Evolutionary conservation across 2,113 vertebrate genomes (phyloP), one percentile per base, ranked within the genome.

Genomic region (Thomomys bottae): DNA sequence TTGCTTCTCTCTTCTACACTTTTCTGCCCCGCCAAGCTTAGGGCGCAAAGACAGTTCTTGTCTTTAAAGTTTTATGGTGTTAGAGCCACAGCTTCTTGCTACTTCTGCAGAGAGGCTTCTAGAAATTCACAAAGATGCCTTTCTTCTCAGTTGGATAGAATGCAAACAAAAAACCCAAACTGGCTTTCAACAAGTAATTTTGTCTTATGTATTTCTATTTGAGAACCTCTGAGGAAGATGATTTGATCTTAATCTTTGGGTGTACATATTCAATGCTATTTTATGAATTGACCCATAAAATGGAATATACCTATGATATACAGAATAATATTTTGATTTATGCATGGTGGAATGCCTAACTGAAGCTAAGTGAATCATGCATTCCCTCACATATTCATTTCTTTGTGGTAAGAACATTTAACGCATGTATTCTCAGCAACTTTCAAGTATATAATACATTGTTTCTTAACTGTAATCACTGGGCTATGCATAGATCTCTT

Each of bases 101-200:
- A 36, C 18, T 80, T 82, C 34, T 66, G 18, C 23, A 85, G 66
- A 93, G 73, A 36, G 79, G 21, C 54, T 36, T 95, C 63, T 80
- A 75, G 78, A 93, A 83, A 67, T 32, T 80, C 20, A 68, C 2
- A 92, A 1, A 83, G n/a, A 83, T 75, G 36, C 3, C n/a, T 82
- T 42, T 49, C 17, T 84, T 81, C 59, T 73, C 77, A 88, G 38
- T 57, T 59, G 21, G 78, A 28, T 82, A 49, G 92, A 76, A 84
- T 38, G 36, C 61, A 87, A 94, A 68, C 5, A 82, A 67, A 66
- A 89, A 89, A 76, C 59, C 45, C 61, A 84, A 87, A 76, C 24
- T 79, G 64, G 15, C 59, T 90, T 36, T 59, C 78, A 94, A 76
- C 28, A 68, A 85, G 49, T 78, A 76, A 91, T 54, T 92, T 73